Base-by-base conservation (phyloP, 2,113 vertebrate species). In the Eubucco bourcierii region DNA sequence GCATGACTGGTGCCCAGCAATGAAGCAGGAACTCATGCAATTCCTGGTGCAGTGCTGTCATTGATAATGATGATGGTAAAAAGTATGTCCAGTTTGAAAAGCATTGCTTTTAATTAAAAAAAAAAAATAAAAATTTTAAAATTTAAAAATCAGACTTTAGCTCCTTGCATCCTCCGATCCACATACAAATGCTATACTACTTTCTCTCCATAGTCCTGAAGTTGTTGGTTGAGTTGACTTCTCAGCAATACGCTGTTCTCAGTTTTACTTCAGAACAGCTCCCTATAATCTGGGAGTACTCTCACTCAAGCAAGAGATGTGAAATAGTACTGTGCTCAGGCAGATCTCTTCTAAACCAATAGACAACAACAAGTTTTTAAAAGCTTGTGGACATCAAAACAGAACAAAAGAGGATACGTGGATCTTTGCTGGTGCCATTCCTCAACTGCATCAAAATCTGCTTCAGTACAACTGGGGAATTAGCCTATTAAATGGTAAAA, bases 21-120 rank as follows among this genome's bases (percentile, higher is more conserved):
- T 72, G 47, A 29, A 52, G 31, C 15, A n/a, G 34, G 24, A 74
- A 9, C 4, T 47, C 0, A 0, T 16, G 25, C 1, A 1, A 7
- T 33, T 29, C 23, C 41, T 47, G 19, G 4, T 56, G 21, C 34
- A 64, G 63, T 37, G 37, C 20, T 83, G 46, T 55, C 46, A 55
- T 55, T 52, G 24, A 21, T 76, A 37, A 37, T 33, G 31, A 70
- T 29, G 21, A 10, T 67, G 19, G 41, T 6, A 80, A 47, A 90
- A 90, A 80, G 15, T 21, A 63, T 29, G 24, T 11, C 47, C 12
- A 34, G 8, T 53, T n/a, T 70, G 59, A 80, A n/a, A 91, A 66
- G 44, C 33, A 47, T 52, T 87, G 13, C 19, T 31, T 37, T 33
- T 78, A 84, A 70, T n/a, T 34, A 80, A 76, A 87, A 81, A 19